Evolutionary conservation across 2,888 invertebrate species (phyloP).

Genomic region (Morpho helenor): DNA sequence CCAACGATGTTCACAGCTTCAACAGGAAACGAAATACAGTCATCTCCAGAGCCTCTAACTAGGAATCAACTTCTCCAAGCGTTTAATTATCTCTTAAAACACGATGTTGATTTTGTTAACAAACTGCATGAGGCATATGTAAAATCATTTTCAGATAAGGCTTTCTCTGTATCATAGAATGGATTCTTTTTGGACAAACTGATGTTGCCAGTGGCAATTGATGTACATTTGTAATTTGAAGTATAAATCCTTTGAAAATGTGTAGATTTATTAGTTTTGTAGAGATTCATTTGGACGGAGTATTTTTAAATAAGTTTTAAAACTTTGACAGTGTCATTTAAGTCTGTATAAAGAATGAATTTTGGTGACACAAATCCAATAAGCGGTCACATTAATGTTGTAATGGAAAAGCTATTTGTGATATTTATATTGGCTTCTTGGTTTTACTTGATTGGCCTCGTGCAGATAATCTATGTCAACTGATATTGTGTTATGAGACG

Average conservation of each 20-base stretch:
- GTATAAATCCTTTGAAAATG: slow-evolving; percentile 60
- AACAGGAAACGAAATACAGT: slow-evolving; percentile 63
- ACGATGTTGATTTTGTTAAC: slow-evolving; percentile 92
- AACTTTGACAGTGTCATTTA: slow-evolving; percentile 61
- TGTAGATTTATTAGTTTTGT: slow-evolving; percentile 31
- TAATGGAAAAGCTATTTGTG: slow-evolving; percentile 64
- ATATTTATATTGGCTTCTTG: slow-evolving; percentile 59
- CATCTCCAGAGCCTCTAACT: slow-evolving; percentile 86
- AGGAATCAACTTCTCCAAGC: slow-evolving; percentile 94
- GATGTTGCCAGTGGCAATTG: slow-evolving; percentile 47
- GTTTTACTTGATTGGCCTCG: slow-evolving; percentile 23
- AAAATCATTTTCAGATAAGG: slow-evolving; percentile 87
- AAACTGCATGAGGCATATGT: slow-evolving; percentile 96
- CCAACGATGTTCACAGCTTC: slow-evolving; percentile 90
- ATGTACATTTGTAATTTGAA: slow-evolving; percentile 75
- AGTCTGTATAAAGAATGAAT: slow-evolving; percentile 68
- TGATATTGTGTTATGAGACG: background rate
- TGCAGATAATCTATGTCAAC: slow-evolving; percentile 17
- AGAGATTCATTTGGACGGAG: slow-evolving; percentile 51
- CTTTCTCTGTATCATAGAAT: slow-evolving; percentile 72
- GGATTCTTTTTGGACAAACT: slow-evolving; percentile 42
- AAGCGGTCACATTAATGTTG: slow-evolving; percentile 45
- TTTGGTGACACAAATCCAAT: slow-evolving; percentile 53
- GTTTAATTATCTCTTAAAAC: slow-evolving; percentile 90
- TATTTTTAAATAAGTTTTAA: slow-evolving; percentile 76